phyloP scores from a whole-genome alignment of 2,797 vertebrate species.

The Characodon lateralis region DNA sequence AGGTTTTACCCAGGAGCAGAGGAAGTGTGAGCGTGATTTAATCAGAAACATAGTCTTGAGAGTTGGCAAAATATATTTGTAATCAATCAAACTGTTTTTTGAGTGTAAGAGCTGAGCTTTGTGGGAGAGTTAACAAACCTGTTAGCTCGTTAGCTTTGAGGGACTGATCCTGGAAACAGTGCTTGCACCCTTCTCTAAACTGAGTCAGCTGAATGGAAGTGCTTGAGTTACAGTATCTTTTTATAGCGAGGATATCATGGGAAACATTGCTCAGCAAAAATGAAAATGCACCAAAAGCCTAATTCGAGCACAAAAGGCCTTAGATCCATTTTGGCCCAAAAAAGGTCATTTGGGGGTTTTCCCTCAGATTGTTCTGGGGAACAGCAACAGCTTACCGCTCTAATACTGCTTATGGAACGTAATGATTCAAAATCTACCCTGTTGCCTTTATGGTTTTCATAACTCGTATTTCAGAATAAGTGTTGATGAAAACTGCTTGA shows the following conservation, averaged over 20 bases:
- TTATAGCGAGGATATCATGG: background rate
- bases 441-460: constrained; percentile 14
- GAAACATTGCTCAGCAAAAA: constrained; percentile 20
- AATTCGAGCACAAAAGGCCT: constrained; percentile 16
- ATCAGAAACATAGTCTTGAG: no score
- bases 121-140: background rate
- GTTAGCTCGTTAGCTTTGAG: background rate
- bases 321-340: background rate
- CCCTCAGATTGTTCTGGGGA: background rate
- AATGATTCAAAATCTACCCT: background rate
- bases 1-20: no score
- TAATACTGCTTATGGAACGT: background rate
- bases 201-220: background rate
- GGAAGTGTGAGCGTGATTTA: background rate
- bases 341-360: background rate
- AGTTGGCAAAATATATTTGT: no score
- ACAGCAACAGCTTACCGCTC: background rate
- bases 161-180: background rate
- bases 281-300: background rate
- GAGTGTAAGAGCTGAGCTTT: background rate
- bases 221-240: constrained; percentile 16
- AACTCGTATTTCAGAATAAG: constrained; percentile 7
- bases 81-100: no score
- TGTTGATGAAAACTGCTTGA: background rate
- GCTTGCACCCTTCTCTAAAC: background rate